phyloP scores from a whole-genome alignment of 1,140 invertebrate species.

The Theocolax elegans region DNA sequence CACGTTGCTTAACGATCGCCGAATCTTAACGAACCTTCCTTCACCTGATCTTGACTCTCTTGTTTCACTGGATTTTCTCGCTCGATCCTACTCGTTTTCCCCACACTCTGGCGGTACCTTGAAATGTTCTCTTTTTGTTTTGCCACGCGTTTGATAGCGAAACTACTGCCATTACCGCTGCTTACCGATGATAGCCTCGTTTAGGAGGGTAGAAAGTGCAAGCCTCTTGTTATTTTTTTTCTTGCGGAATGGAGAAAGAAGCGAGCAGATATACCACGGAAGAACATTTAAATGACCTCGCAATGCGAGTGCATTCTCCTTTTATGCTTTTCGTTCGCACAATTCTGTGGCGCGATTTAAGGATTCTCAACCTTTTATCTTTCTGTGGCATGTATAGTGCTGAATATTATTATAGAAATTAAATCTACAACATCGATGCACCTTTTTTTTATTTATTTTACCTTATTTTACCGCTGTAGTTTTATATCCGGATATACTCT shows the following conservation, averaged over 20 bases:
- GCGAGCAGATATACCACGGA: slow-evolving; percentile 11
- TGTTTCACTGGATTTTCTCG: not conserved
- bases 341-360: not conserved
- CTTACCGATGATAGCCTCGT: slow-evolving; percentile 2
- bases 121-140: slow-evolving; percentile 10
- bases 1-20: slow-evolving; percentile 29
- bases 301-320: not conserved
- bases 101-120: not conserved
- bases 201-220: slow-evolving; percentile 3
- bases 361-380: no score
- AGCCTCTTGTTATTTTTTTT: not conserved
- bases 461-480: no score
- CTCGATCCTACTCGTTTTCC: not conserved
- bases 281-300: slow-evolving; percentile 8
- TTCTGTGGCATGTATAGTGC: no score
- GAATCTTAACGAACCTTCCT: slow-evolving; percentile 34
- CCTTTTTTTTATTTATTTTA: no score
- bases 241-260: not conserved
- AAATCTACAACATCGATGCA: no score
- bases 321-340: not conserved
- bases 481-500: no score
- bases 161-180: not conserved
- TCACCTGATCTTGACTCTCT: not conserved
- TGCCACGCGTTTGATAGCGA: not conserved
- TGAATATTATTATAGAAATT: no score